Evolutionary conservation across 2,113 vertebrate species (phyloP).

Genomic region (Corvus hawaiiensis): DNA sequence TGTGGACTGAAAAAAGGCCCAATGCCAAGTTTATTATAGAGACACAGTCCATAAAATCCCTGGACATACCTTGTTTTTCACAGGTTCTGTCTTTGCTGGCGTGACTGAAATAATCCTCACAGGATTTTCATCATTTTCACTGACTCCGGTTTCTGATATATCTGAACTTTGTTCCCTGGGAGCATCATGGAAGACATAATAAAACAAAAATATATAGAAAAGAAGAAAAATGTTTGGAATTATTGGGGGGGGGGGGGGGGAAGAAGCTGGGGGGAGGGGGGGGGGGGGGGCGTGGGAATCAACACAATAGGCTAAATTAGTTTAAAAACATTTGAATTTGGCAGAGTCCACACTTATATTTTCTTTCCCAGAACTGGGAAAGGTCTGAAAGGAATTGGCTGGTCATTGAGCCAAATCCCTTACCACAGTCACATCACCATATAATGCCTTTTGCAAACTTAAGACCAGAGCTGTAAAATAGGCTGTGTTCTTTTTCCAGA

Average conservation of each 20-base stretch:
- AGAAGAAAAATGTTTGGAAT: neutral
- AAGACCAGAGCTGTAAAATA: neutral
- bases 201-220: neutral
- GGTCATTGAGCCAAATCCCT: neutral
- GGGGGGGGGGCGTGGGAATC: too few relatives aligned
- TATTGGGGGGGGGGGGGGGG: neutral
- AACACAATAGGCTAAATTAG: neutral
- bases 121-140: constrained; percentile 96
- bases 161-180: constrained; percentile 82
- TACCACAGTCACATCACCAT: neutral
- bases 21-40: neutral
- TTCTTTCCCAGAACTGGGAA: neutral
- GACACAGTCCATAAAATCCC: neutral
- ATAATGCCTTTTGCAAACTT: neutral
- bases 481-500: neutral
- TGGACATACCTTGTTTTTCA: constrained; percentile 77
- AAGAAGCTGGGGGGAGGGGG: too few relatives aligned
- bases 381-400: neutral
- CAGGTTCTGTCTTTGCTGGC: constrained; percentile 79
- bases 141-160: constrained; percentile 83
- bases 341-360: neutral
- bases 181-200: constrained; percentile 15
- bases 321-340: neutral
- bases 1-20: neutral
- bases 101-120: constrained; percentile 84